Evolutionary conservation across 2,797 vertebrate species (phyloP).

Genomic region (Crotalus adamanteus): DNA sequence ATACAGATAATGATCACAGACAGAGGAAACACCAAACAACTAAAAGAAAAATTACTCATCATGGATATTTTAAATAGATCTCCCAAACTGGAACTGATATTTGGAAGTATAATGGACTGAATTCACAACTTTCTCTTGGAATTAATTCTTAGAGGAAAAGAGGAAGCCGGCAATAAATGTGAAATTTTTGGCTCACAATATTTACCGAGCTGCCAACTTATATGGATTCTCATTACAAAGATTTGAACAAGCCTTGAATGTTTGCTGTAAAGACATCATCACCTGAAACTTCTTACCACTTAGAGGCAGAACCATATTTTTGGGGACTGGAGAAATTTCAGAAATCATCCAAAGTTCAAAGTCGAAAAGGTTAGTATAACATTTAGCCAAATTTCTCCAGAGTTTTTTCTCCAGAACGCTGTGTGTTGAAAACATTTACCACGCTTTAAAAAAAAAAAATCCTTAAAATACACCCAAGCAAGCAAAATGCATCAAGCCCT

Average conservation of each 20-base stretch:
- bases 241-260: not conserved
- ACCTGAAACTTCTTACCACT: not conserved
- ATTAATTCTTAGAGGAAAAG: not conserved
- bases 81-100: not conserved
- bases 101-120: not conserved
- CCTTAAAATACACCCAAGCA: not conserved
- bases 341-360: not conserved
- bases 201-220: not conserved
- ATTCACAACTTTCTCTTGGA: not conserved
- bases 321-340: not conserved
- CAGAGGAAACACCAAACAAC: not conserved
- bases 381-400: not conserved
- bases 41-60: not conserved
- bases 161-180: not conserved
- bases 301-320: not conserved
- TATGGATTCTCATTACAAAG: not conserved
- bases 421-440: not conserved
- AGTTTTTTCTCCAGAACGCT: not conserved
- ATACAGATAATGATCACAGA: not conserved
- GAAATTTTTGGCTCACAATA: not conserved
- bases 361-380: not conserved
- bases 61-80: not conserved
- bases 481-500: not conserved
- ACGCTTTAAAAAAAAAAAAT: not conserved
- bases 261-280: not conserved